Conservation (phyloP, 1,140 invertebrate species). For the Pararge aegeria region DNA sequence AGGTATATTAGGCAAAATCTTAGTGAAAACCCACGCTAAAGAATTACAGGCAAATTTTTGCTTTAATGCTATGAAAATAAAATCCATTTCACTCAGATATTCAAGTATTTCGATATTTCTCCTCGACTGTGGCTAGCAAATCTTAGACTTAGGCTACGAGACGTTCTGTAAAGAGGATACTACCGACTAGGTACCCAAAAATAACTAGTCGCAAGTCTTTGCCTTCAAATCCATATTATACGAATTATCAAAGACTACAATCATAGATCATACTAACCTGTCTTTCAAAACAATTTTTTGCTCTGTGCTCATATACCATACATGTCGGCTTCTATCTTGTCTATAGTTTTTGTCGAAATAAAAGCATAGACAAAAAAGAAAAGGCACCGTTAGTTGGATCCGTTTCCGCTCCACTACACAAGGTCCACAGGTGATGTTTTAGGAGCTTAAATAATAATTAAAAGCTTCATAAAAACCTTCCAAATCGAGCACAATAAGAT, state of each 20-base stretch:
- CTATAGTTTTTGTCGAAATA: constrained; percentile 59
- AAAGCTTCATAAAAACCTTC: constrained; percentile 47
- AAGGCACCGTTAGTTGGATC: constrained; percentile 64
- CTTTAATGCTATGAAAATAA: no score
- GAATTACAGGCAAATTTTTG: no score
- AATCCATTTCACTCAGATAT: no score
- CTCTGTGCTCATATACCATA: constrained; percentile 52
- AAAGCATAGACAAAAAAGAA: constrained; percentile 45
- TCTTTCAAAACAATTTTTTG: constrained; percentile 41
- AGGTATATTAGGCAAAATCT: no score
- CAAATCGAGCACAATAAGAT: constrained; percentile 10
- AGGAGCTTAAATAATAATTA: constrained; percentile 61
- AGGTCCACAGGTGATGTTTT: constrained; percentile 64
- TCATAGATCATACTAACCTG: constrained; percentile 14
- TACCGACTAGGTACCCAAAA: no score
- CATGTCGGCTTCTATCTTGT: constrained; percentile 63
- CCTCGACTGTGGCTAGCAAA: no score
- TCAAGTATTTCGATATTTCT: no score
- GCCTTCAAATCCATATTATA: not conserved
- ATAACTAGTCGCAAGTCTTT: no score
- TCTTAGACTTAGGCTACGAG: no score
- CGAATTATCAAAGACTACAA: constrained; percentile 27
- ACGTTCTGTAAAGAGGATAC: no score
- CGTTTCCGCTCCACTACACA: constrained; percentile 70
- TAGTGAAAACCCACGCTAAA: no score